Conservation (phyloP, 92 coral and sea anemone genomes). For the Hydrozoanthus gracilis region DNA sequence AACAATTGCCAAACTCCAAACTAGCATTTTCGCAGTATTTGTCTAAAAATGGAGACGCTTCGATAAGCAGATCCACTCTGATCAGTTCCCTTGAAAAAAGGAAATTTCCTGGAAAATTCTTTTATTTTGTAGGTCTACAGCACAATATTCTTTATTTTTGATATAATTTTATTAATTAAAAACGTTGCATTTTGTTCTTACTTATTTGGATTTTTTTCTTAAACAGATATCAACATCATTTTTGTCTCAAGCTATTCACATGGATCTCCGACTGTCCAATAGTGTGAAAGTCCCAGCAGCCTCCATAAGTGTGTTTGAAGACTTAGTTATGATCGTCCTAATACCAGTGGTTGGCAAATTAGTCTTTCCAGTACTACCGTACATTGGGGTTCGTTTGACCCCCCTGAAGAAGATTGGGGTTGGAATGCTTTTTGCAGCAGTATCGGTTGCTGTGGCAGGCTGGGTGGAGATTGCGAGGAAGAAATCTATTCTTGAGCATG, state of each 20-base stretch:
- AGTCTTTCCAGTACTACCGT: slow-evolving; percentile 77
- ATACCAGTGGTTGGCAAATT: slow-evolving; percentile 89
- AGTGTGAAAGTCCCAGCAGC: slow-evolving; percentile 68
- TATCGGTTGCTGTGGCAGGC: slow-evolving; percentile 86
- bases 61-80: too few relatives aligned
- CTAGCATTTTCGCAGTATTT: too few relatives aligned
- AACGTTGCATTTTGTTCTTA: too few relatives aligned
- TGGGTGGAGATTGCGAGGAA: slow-evolving; percentile 77
- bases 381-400: slow-evolving; percentile 68
- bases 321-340: slow-evolving; percentile 60
- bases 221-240: slow-evolving; percentile 79
- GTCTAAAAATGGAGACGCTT: too few relatives aligned
- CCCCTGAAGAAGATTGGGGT: slow-evolving; percentile 88
- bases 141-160: too few relatives aligned
- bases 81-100: too few relatives aligned
- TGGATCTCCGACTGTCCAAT: slow-evolving; percentile 56
- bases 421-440: slow-evolving; percentile 87
- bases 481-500: slow-evolving; percentile 39
- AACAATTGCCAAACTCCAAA: too few relatives aligned
- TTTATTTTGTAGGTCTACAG: too few relatives aligned
- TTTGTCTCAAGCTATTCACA: slow-evolving; percentile 85
- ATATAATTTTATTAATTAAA: too few relatives aligned
- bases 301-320: slow-evolving; percentile 69
- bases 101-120: too few relatives aligned
- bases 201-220: neutral